phyloP scores from a whole-genome alignment of 2,113 vertebrate species.

The Promerops cafer region DNA sequence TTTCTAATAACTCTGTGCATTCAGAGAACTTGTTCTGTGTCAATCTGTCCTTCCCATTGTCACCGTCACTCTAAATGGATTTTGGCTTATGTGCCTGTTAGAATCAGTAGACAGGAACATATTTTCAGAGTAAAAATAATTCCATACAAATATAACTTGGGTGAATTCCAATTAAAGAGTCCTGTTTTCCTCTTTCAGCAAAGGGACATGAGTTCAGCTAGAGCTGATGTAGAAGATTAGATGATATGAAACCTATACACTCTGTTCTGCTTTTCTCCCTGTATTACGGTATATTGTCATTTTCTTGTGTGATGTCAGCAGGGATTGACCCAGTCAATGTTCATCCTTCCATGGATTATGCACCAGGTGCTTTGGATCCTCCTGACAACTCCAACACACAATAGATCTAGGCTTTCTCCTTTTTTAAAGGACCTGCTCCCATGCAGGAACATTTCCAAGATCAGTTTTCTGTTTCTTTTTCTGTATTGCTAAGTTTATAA shows the following conservation, averaged over 20 bases:
- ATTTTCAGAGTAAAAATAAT: not conserved
- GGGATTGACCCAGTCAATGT: not conserved
- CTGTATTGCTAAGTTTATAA: not conserved
- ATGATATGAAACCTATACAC: not conserved
- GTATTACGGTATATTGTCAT: not conserved
- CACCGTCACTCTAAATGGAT: not conserved
- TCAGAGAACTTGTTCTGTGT: not conserved
- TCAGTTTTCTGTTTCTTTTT: not conserved
- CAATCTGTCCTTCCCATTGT: not conserved
- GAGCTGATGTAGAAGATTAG: not conserved
- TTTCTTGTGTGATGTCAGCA: not conserved
- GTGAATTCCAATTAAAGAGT: not conserved
- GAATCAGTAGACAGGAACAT: not conserved
- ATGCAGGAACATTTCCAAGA: not conserved
- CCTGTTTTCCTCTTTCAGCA: not conserved
- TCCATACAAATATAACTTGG: not conserved
- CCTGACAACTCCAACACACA: not conserved
- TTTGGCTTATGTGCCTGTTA: not conserved
- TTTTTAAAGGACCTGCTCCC: not conserved
- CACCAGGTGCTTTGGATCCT: not conserved
- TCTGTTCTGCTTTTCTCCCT: not conserved
- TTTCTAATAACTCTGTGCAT: not conserved
- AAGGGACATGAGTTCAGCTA: not conserved
- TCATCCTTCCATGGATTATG: not conserved
- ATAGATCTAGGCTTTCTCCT: not conserved